Conservation (phyloP, 2,797 vertebrate genomes). For the Karalla daura region DNA sequence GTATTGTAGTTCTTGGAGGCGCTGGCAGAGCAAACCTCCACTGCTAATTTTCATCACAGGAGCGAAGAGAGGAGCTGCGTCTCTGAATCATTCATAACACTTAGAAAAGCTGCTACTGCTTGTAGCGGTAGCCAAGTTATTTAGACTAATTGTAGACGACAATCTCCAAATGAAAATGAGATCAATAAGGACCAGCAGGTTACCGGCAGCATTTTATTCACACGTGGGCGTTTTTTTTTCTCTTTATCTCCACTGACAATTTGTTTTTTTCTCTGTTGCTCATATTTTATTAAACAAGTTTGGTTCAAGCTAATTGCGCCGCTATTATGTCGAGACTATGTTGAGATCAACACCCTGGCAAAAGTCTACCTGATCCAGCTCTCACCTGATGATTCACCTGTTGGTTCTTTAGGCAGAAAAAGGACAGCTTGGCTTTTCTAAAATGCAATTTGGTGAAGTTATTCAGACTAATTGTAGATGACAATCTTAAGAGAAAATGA, state of each 20-base stretch:
- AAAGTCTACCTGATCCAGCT: too few species aligned
- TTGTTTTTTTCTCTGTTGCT: not conserved
- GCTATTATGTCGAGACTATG: too few species aligned
- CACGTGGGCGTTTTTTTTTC: not conserved
- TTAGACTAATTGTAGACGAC: not conserved
- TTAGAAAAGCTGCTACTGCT: too few species aligned
- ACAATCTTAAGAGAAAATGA: not conserved
- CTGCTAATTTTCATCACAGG: not conserved
- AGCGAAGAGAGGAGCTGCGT: not conserved
- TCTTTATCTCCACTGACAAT: not conserved
- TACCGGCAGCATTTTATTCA: not conserved
- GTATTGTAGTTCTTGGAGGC: not conserved
- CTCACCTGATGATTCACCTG: too few species aligned
- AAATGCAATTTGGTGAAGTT: too few species aligned
- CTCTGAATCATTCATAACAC: not conserved
- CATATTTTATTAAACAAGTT: slow-evolving; percentile 20
- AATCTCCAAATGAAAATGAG: not conserved
- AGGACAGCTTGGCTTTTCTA: too few species aligned
- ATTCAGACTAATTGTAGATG: not conserved
- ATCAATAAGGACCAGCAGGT: not conserved
- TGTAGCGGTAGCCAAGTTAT: too few species aligned
- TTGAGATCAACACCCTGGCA: too few species aligned
- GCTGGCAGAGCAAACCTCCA: not conserved
- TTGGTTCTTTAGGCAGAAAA: too few species aligned
- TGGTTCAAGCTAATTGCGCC: too few species aligned